A percentile compares a stretch with the other conserved stretches of the same genome.
Evolutionary conservation across 2,797 vertebrate species (phyloP).

Genomic region (Sebastes minor): DNA sequence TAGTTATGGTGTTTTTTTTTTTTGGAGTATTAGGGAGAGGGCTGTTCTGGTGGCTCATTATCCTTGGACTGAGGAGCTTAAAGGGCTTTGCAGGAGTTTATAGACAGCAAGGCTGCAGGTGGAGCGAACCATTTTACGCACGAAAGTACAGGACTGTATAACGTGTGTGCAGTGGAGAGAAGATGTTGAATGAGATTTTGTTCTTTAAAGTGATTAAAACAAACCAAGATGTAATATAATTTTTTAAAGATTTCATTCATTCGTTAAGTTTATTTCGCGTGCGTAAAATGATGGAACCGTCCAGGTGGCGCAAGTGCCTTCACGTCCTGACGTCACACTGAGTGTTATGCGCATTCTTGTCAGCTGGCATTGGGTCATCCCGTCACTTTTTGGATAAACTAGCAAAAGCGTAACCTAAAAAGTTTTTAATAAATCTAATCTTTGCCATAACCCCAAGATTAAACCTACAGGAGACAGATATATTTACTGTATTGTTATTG

Average conservation of each 20-base stretch:
- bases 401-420: too few relatives aligned
- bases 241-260: neutral
- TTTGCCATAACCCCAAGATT: too few relatives aligned
- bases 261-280: neutral
- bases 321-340: neutral
- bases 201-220: neutral
- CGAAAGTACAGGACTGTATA: neutral
- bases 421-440: too few relatives aligned
- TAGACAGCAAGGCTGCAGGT: slow-evolving; percentile 1
- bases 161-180: neutral
- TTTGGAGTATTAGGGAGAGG: too few relatives aligned
- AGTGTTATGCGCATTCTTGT: too few relatives aligned
- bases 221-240: neutral
- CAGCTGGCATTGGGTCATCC: too few relatives aligned
- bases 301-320: slow-evolving; percentile 16
- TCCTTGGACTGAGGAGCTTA: slow-evolving; percentile 16
- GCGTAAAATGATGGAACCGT: slow-evolving; percentile 55
- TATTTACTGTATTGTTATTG: too few relatives aligned
- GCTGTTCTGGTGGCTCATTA: too few relatives aligned
- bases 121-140: slow-evolving; percentile 66
- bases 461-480: too few relatives aligned
- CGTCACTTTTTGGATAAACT: too few relatives aligned
- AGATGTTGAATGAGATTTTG: neutral
- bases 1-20: too few relatives aligned
- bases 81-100: slow-evolving; percentile 65